phyloP scores from a whole-genome alignment of 2,797 vertebrate species.

The Anguilla megastoma region DNA sequence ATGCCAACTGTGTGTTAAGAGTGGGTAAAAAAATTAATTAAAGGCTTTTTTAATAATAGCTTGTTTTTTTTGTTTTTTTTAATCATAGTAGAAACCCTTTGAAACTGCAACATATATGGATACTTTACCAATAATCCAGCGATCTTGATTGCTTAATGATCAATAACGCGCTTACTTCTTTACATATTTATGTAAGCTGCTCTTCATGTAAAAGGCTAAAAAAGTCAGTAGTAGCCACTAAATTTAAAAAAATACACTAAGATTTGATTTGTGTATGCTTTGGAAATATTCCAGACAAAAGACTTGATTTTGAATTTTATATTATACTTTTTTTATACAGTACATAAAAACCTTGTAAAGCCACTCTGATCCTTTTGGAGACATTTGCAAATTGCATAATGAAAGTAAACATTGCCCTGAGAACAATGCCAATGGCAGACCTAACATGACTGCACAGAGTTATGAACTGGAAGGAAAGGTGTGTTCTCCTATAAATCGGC shows the following conservation, averaged over 20 bases:
- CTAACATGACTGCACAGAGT: neutral
- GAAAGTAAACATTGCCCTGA: neutral
- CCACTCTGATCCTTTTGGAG: neutral
- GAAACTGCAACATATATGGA: neutral
- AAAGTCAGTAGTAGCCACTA: neutral
- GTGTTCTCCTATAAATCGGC: neutral
- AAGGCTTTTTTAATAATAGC: too few species aligned
- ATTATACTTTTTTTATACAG: neutral
- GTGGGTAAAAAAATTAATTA: too few species aligned
- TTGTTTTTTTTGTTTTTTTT: neutral
- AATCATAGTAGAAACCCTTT: neutral
- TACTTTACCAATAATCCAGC: neutral
- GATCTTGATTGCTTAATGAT: neutral
- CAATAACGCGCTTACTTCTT: neutral
- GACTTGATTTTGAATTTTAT: neutral
- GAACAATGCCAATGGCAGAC: neutral
- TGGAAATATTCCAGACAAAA: neutral
- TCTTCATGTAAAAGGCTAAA: neutral
- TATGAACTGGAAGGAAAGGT: neutral
- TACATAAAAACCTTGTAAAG: neutral
- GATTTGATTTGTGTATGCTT: neutral
- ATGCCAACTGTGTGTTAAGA: too few species aligned
- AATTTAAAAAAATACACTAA: too few species aligned
- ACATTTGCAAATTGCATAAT: neutral
- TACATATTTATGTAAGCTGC: neutral